Evolutionary conservation across 2,888 invertebrate genomes (phyloP), one percentile per base, ranked within the genome.

Genomic region (Netelia inedita): DNA sequence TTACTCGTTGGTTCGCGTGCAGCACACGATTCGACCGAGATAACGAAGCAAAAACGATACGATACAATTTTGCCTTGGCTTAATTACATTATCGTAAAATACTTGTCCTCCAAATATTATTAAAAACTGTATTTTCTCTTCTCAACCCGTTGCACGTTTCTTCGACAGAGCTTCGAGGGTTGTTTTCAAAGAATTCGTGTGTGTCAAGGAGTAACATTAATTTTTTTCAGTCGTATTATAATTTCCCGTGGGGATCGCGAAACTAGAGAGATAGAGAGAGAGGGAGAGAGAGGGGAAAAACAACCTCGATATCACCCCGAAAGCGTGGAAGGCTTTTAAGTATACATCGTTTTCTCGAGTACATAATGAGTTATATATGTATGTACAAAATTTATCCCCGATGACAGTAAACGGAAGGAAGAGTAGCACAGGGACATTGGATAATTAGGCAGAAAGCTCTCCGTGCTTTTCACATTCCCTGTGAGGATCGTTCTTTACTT

Each of bases 241-340:
- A 85, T 85, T 85, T 82, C 82, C 85, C 85, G 28, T 19, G 85
- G 75, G 85, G 46, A 43, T 55, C 14, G 41, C 11, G 23, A 41
- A 72, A 35, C 3, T 35, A 72, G 6, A 43, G n/a, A 21, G 55
- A 21, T 9, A 1, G 28, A 61, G 28, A 61, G 11, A 61, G 28
- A 61, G 28, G 3, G 61, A 41, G 79, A 72, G 6, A 16, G n/a
- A 61, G 28, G n/a, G 61, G 5, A n/a, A 61, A n/a, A 2, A n/a
- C 3, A 14, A 10, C n/a, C 63, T 9, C 43, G 10, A 19, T 8
- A 21, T 19, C 63, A 14, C 19, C 63, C 74, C 21, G 53, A 63
- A 63, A 28, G 46, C 1, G 63, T 23, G 11, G 46, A 8, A 14
- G 3, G 61, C 23, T 10, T 61, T 61, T 35, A 35, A 35, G 46